Conservation (phyloP, 1,140 invertebrate genomes). For the Drosophila dunni region DNA sequence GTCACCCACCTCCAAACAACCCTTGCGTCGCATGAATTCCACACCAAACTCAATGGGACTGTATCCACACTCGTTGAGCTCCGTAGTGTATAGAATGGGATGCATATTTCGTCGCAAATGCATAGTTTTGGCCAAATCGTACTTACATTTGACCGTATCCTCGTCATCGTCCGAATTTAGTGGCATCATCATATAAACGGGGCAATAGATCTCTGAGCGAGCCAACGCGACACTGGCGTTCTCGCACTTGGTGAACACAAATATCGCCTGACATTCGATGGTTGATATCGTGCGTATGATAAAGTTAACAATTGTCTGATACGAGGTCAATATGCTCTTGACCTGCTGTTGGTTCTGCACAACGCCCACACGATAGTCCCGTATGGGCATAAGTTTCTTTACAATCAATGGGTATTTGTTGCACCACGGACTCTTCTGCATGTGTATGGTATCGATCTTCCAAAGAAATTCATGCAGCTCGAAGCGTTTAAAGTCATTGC, state of each 20-base stretch:
- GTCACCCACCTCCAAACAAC: constrained; percentile 72
- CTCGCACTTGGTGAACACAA: constrained; percentile 66
- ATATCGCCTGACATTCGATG: constrained; percentile 79
- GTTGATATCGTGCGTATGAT: constrained; percentile 78
- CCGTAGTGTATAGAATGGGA: constrained; percentile 63
- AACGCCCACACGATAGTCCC: constrained; percentile 65
- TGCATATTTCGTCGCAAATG: constrained; percentile 70
- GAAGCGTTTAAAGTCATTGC: constrained; percentile 76
- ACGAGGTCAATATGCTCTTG: constrained; percentile 69
- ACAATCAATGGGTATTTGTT: constrained; percentile 81
- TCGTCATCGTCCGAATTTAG: constrained; percentile 54
- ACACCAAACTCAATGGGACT: constrained; percentile 76
- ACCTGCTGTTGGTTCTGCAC: constrained; percentile 58
- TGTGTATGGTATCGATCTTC: constrained; percentile 76
- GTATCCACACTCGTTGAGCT: constrained; percentile 63
- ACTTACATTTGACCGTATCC: constrained; percentile 52
- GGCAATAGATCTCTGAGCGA: constrained; percentile 74
- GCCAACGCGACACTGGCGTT: constrained; percentile 69
- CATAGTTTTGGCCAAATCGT: constrained; percentile 56
- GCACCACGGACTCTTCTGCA: constrained; percentile 80
- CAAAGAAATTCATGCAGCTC: constrained; percentile 77
- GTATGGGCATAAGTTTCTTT: constrained; percentile 76
- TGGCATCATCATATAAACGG: constrained; percentile 70
- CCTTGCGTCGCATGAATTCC: constrained; percentile 67
- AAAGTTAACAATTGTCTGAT: constrained; percentile 75